A percentile compares a stretch with the other conserved stretches of the same genome.
Conservation (phyloP, 2,797 vertebrate genomes). For the Hipposideros larvatus region DNA sequence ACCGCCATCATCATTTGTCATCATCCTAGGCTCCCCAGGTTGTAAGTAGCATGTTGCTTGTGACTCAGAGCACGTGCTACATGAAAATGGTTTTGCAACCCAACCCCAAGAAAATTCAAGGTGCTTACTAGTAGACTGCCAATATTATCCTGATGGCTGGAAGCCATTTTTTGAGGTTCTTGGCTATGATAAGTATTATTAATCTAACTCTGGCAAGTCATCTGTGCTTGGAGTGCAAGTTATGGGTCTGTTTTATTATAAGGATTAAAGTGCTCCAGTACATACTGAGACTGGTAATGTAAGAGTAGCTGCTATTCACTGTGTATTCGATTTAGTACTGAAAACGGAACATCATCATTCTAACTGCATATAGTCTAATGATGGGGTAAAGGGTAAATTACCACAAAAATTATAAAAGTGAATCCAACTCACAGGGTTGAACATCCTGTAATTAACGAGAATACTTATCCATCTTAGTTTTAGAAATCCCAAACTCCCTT, state of each 20-base stretch:
- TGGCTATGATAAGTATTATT: background rate
- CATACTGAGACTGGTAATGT: background rate
- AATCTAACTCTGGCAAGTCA: background rate
- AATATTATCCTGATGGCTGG: background rate
- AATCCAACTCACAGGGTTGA: background rate
- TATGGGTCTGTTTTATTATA: background rate
- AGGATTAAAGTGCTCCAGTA: background rate
- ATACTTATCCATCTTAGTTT: background rate
- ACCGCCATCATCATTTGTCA: background rate
- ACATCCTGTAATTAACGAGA: background rate
- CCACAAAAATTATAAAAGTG: background rate
- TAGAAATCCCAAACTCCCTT: background rate
- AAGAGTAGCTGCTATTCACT: background rate
- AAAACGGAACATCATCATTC: background rate
- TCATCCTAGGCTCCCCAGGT: background rate
- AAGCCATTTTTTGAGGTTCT: background rate
- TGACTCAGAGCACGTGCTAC: background rate
- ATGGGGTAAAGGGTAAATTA: background rate
- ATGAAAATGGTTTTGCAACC: background rate
- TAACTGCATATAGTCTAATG: background rate
- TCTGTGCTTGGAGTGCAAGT: background rate
- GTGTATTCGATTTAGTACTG: background rate
- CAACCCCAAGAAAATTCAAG: background rate
- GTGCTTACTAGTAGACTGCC: background rate
- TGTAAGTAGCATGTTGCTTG: background rate